These are phyloP conservation scores for Drosophila micromelanica DNA, from an alignment of 1,140 invertebrate species.

Conservation along the genomic window DNA sequence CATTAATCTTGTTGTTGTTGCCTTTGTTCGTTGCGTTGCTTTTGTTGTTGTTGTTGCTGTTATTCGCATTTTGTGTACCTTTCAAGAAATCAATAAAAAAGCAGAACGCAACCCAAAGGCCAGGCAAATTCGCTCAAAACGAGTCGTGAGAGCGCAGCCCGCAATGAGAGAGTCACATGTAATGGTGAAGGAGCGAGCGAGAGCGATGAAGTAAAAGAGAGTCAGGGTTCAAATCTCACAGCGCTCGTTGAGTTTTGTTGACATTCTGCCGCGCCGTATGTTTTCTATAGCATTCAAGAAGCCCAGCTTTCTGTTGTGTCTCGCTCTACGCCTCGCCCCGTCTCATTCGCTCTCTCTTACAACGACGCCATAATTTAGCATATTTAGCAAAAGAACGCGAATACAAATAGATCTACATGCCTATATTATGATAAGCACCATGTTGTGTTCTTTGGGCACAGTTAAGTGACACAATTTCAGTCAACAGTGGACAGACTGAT, in stretches of 20 bases:
- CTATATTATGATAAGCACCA: conserved; percentile 25
- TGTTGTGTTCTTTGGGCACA: conserved; percentile 52
- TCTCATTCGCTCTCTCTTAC: conserved; percentile 8
- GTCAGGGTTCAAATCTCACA: too few relatives aligned
- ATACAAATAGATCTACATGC: conserved; percentile 12
- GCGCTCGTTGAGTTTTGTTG: conserved; percentile 65
- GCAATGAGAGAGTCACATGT: conserved; percentile 21
- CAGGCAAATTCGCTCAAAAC: conserved; percentile 75
- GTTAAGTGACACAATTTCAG: conserved; percentile 77
- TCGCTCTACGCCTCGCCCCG: not conserved
- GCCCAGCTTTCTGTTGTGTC: conserved; percentile 21
- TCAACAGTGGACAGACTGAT: not conserved
- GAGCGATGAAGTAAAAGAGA: not conserved
- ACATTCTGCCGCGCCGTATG: conserved; percentile 60
- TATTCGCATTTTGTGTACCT: conserved; percentile 83
- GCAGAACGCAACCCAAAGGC: conserved; percentile 59
- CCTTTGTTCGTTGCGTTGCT: conserved; percentile 64
- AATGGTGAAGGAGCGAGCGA: conserved; percentile 10
- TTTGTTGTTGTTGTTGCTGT: conserved; percentile 65
- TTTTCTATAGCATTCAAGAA: conserved; percentile 4
- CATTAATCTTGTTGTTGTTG: conserved; percentile 50
- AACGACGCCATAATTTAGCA: conserved; percentile 65
- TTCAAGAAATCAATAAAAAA: conserved; percentile 84
- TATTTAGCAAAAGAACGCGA: conserved; percentile 49
- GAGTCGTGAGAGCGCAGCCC: conserved; percentile 43